phyloP scores from a whole-genome alignment of 1,140 invertebrate genomes.

The Macrobrachium rosenbergii region DNA sequence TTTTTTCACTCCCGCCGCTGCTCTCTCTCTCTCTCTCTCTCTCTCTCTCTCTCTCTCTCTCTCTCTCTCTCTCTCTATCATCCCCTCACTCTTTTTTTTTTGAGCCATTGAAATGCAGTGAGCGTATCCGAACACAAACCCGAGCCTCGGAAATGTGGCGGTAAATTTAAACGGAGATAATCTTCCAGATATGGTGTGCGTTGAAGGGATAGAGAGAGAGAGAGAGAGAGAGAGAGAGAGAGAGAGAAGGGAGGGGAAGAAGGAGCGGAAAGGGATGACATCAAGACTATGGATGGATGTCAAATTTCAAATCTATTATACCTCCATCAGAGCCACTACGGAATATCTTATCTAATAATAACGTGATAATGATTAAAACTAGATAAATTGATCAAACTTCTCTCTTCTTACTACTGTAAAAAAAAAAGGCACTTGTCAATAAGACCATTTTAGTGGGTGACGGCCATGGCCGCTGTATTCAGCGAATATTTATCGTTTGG shows the following conservation, averaged over 20 bases:
- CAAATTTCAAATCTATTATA: too few relatives aligned
- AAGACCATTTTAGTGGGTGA: too few relatives aligned
- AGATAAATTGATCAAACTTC: too few relatives aligned
- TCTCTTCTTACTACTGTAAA: too few relatives aligned
- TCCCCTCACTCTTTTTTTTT: not conserved
- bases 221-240: not conserved
- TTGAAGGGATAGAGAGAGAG: not conserved
- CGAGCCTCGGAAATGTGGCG: conserved; percentile 6
- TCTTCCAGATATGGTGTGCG: not conserved
- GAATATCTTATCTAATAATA: too few relatives aligned
- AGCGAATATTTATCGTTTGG: too few relatives aligned
- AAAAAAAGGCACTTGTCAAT: too few relatives aligned
- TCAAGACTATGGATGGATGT: not conserved
- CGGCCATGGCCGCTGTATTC: too few relatives aligned
- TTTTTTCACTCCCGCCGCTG: not conserved
- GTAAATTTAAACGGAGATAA: conserved; percentile 25
- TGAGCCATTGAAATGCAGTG: conserved; percentile 19
- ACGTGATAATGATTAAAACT: too few relatives aligned
- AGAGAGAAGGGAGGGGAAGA: not conserved
- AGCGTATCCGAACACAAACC: not conserved
- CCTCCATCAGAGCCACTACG: too few relatives aligned
- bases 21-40: not conserved
- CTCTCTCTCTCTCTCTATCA: not conserved
- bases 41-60: not conserved
- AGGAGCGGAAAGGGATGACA: not conserved